phyloP scores from a whole-genome alignment of 2,113 vertebrate species.

The Cyphomyrus discorhynchus region DNA sequence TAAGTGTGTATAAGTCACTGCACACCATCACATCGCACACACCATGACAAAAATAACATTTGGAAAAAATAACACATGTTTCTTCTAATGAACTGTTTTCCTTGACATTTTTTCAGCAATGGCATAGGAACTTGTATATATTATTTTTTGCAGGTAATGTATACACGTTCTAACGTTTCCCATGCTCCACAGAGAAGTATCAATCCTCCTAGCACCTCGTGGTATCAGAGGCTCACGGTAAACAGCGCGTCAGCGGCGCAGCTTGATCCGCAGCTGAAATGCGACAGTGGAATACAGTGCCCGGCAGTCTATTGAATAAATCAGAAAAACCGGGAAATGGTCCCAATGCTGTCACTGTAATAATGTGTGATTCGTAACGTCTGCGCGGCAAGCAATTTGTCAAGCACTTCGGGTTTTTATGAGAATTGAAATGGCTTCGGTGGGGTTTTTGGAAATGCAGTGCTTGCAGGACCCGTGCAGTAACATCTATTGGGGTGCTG shows the following conservation, averaged over 20 bases:
- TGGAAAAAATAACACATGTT: neutral
- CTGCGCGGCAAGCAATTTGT: neutral
- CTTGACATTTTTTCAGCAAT: neutral
- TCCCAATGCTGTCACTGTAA: neutral
- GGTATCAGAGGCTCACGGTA: neutral
- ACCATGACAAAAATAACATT: neutral
- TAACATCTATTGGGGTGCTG: neutral
- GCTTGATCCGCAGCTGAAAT: neutral
- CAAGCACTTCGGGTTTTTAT: neutral
- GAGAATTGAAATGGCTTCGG: neutral
- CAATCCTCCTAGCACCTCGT: neutral
- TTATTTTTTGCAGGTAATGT: neutral
- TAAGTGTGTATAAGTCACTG: neutral
- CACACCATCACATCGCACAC: neutral
- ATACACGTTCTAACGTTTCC: neutral
- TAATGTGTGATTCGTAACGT: neutral
- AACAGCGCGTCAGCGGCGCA: neutral
- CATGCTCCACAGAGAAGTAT: neutral
- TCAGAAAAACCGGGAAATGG: neutral
- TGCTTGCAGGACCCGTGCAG: neutral
- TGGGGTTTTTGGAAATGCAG: neutral
- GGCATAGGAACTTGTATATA: neutral
- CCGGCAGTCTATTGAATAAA: neutral
- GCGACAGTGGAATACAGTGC: neutral
- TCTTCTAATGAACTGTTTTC: slow-evolving; percentile 12